These are phyloP conservation scores for Hartigia nigra DNA, from an alignment of 2,888 invertebrate genomes.

Conservation along the genomic window DNA sequence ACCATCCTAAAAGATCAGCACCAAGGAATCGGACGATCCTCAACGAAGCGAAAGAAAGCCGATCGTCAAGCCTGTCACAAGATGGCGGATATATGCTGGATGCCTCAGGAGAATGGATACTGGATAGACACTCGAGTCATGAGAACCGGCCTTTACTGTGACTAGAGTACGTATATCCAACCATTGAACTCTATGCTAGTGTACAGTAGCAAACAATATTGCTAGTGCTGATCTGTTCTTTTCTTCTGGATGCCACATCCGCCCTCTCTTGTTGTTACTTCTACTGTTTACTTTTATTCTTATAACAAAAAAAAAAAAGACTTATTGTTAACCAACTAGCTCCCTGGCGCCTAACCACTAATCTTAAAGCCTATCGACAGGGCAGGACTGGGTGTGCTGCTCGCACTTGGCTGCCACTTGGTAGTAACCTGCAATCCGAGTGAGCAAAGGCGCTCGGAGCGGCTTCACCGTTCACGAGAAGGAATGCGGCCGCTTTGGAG, in stretches of 20 bases:
- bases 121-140: background rate
- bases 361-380: background rate
- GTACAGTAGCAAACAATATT: background rate
- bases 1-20: background rate
- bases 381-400: constrained; percentile 18
- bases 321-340: background rate
- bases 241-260: background rate
- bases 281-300: background rate
- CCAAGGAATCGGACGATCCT: background rate
- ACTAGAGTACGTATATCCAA: background rate
- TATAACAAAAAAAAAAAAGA: background rate
- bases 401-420: constrained; percentile 2
- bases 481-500: constrained; percentile 68
- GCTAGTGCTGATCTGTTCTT: background rate
- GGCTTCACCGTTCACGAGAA: constrained; percentile 65
- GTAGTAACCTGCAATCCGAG: constrained; percentile 11
- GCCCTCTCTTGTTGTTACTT: background rate
- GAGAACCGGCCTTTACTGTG: background rate
- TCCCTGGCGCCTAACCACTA: background rate
- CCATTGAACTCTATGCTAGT: background rate
- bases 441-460: constrained; percentile 4
- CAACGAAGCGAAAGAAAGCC: background rate
- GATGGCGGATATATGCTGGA: background rate
- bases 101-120: background rate
- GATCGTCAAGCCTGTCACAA: background rate